Base-by-base conservation (phyloP, 2,797 vertebrate genomes). In the Enteromius fasciolatus region DNA sequence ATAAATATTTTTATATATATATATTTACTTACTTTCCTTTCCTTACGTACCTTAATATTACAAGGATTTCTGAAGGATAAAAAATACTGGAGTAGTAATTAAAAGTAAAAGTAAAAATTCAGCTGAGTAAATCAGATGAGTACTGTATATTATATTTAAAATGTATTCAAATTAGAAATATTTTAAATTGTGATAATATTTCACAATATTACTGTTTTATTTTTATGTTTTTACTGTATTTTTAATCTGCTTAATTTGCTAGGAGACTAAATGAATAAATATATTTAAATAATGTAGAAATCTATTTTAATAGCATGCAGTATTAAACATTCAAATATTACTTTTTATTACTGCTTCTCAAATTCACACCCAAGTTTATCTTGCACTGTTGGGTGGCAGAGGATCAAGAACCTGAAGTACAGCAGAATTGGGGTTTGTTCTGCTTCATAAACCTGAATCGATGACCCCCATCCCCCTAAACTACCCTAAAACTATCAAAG, bases 401-500 rank as follows among this genome's bases (percentile, higher is more conserved):
- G 23, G 23, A 61, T 28, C 25, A 61, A 15, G 18, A 9, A 25
- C 31, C 46, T 20, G 0, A 67, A 54, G 31, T 68, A 41, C 46
- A 68, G 17, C 31, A 12, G 61, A 36, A 33, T 2, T 9, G 63
- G 36, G 15, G n/a, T 17, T 50, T 67, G 23, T 41, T 39, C 33
- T 44, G 15, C 33, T 57, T 80, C 23, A 59, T 46, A 23, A 44
- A 31, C 73, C 78, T 76, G 44, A 63, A 39, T 48, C 23, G 46
- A 64, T 66, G 68, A 54, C 81, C 83, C 81, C 86, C 73, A 64
- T 52, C 33, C 61, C 81, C 31, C 68, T 9, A 14, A 78, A 61
- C 25, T 28, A 39, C 61, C 33, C 79, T 36, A 63, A 76, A 75
- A 67, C 44, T 46, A 86, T 82, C 72, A 84, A 74, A 73, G 76